phyloP scores from a whole-genome alignment of 2,113 vertebrate genomes.

The Pardalotus punctatus region DNA sequence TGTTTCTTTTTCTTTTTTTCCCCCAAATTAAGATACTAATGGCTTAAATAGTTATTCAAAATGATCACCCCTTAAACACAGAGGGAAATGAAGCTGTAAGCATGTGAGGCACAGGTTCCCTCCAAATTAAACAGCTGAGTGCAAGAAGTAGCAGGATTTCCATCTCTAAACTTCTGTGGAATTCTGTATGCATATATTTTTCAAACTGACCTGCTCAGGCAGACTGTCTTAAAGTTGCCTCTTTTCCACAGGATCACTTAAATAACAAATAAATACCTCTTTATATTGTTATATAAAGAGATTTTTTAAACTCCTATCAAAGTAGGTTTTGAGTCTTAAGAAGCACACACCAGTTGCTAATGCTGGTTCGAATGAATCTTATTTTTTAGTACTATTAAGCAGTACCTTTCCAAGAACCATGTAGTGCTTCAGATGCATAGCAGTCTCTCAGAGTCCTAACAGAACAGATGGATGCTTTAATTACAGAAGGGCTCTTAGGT shows the following conservation, averaged over 20 bases:
- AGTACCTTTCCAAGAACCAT: neutral
- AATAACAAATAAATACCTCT: neutral
- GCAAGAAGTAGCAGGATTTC: neutral
- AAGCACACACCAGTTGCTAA: neutral
- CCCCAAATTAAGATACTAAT: neutral
- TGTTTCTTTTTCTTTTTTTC: neutral
- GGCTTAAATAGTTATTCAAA: neutral
- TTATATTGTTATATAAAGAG: neutral
- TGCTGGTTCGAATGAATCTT: neutral
- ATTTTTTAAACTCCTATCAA: neutral
- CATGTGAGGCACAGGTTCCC: neutral
- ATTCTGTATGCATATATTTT: neutral
- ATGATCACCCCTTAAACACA: rapidly evolving
- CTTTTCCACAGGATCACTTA: neutral
- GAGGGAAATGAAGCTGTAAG: neutral
- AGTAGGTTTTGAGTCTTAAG: neutral
- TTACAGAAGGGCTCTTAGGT: conserved; percentile 16
- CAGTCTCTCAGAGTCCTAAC: neutral
- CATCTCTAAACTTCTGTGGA: neutral
- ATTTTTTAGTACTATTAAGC: neutral
- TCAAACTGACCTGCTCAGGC: neutral
- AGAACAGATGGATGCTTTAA: conserved; percentile 43
- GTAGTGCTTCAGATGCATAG: neutral
- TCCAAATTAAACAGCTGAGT: neutral
- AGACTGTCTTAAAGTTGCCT: neutral